These are phyloP conservation scores for Prolemur simus DNA, from an alignment of 2,113 vertebrate species.

Conservation along the genomic window DNA sequence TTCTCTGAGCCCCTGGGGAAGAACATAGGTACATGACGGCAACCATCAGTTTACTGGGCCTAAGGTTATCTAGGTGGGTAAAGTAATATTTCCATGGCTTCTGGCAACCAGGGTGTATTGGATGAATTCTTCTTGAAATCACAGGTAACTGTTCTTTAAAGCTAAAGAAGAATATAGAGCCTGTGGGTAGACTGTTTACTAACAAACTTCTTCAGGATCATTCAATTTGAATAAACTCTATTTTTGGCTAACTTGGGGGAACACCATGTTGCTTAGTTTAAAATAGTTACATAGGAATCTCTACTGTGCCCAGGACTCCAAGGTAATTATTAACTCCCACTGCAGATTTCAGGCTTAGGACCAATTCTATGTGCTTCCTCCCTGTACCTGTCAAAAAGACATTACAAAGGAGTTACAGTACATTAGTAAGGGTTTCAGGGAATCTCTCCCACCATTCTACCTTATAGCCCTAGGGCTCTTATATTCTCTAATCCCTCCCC, in stretches of 20 bases:
- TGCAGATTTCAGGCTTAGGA: background rate
- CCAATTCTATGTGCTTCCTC: background rate
- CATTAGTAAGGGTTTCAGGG: background rate
- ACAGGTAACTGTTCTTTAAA: background rate
- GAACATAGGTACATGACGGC: background rate
- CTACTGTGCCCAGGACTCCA: background rate
- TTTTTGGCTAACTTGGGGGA: background rate
- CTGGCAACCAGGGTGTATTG: background rate
- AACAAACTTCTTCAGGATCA: background rate
- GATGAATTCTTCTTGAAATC: background rate
- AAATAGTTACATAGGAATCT: background rate
- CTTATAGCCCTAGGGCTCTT: too few relatives aligned
- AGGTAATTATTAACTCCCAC: background rate
- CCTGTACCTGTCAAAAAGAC: background rate
- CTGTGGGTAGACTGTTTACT: background rate
- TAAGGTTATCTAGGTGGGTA: background rate
- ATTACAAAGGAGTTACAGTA: background rate
- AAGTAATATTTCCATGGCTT: background rate
- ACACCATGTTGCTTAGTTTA: background rate
- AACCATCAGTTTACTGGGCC: background rate
- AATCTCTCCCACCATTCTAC: background rate
- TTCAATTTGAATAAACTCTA: background rate
- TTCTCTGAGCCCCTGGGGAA: conserved; percentile 30
- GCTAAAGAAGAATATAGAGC: background rate
- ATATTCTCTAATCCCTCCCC: background rate